Percentiles rank a stretch among this genome's conserved stretches.
Evolutionary conservation across 2,797 vertebrate species (phyloP).

Genomic region (Pseudomugil tenellus): DNA sequence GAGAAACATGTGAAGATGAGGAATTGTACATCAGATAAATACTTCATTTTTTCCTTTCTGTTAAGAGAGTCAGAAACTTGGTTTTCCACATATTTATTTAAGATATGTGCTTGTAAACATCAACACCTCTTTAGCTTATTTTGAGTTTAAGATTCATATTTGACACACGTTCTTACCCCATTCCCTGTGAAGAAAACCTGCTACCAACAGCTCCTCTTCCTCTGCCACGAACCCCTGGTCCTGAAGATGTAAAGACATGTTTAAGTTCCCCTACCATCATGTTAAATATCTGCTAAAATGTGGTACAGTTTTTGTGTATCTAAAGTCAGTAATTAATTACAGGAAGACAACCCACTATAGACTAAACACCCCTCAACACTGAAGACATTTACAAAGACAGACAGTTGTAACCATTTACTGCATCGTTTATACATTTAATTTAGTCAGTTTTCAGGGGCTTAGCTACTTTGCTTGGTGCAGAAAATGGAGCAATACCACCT

Average conservation of each 20-base stretch:
- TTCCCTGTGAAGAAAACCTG: constrained; percentile 93
- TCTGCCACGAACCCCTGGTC: constrained; percentile 87
- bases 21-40: neutral
- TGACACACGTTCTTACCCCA: constrained; percentile 87
- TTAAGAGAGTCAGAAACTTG: constrained; percentile 39
- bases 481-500: no score
- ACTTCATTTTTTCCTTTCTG: neutral
- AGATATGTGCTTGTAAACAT: constrained; percentile 57
- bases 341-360: neutral
- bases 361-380: no score
- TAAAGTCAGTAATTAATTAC: neutral
- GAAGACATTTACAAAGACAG: no score
- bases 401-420: no score
- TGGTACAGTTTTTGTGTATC: neutral
- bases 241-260: constrained; percentile 67
- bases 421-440: no score
- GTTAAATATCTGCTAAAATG: neutral
- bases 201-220: constrained; percentile 88
- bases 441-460: no score
- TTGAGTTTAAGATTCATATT: constrained; percentile 2
- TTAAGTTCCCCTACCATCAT: neutral
- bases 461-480: no score
- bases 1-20: neutral
- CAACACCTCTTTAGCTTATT: constrained; percentile 39
- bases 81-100: constrained; percentile 42